Conservation (phyloP, 2,113 vertebrate genomes). For the Nicator chloris region DNA sequence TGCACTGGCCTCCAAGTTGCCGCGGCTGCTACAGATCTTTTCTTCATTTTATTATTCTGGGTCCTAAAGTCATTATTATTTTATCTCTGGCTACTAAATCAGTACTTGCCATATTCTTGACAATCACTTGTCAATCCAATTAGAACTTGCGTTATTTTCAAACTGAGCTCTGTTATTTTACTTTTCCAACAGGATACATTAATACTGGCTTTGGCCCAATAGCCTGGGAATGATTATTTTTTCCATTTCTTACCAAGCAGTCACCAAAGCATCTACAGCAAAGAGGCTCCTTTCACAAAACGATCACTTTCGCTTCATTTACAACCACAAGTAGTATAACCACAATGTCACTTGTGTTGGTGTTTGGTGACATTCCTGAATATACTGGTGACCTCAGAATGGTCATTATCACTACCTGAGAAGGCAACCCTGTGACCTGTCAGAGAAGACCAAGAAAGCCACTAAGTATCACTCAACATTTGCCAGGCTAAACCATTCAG, state of each 20-base stretch:
- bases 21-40: neutral
- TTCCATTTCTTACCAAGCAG: neutral
- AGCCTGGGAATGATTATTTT: neutral
- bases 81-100: neutral
- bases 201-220: neutral
- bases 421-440: neutral
- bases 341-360: rapidly evolving
- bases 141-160: neutral
- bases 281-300: neutral
- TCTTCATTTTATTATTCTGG: neutral
- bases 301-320: neutral
- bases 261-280: neutral
- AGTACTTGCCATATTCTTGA: neutral
- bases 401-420: rapidly evolving
- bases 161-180: neutral
- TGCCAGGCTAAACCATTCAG: neutral
- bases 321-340: neutral
- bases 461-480: neutral
- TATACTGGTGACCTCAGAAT: rapidly evolving
- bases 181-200: neutral
- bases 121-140: neutral
- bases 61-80: neutral
- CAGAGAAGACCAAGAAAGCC: neutral
- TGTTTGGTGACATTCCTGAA: neutral
- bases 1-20: neutral